Conservation (phyloP, 2,113 vertebrate species). For the Boleophthalmus pectinirostris region DNA sequence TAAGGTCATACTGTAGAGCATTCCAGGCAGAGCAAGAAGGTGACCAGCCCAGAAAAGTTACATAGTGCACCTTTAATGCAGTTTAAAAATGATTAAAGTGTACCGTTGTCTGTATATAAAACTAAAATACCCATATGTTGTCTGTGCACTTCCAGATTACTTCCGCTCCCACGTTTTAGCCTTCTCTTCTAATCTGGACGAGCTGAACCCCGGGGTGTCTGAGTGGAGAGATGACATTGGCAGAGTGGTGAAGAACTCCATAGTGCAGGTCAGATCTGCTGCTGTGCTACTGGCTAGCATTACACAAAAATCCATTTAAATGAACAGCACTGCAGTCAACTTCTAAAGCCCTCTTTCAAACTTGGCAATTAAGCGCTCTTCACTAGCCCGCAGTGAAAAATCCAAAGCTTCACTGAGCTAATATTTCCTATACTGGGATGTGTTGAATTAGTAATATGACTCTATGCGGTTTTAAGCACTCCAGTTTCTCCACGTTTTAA, state of each 20-base stretch:
- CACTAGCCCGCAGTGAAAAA: conserved; percentile 10
- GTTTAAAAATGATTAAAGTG: too few relatives aligned
- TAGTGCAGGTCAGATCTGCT: conserved; percentile 79
- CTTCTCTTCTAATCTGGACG: conserved; percentile 90
- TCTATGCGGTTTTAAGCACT: conserved; percentile 16
- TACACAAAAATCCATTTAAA: conserved; percentile 10
- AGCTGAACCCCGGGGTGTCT: conserved; percentile 89
- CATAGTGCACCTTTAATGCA: too few relatives aligned
- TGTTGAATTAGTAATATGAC: conserved; percentile 22
- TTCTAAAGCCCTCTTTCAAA: conserved; percentile 13
- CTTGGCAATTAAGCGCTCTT: conserved; percentile 29
- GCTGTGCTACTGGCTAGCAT: conserved; percentile 10
- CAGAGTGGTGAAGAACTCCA: conserved; percentile 84
- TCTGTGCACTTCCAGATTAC: conserved; percentile 79
- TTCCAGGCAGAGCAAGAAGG: too few relatives aligned
- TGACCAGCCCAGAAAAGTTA: too few relatives aligned
- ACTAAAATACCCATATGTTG: conserved; percentile 2
- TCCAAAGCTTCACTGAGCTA: conserved; percentile 14
- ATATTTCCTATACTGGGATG: conserved; percentile 26
- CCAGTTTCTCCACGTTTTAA: conserved; percentile 11
- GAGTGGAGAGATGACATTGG: conserved; percentile 90
- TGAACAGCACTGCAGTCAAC: conserved; percentile 14
- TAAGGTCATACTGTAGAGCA: too few relatives aligned
- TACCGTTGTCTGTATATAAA: too few relatives aligned
- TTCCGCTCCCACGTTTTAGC: conserved; percentile 86